A percentile compares a stretch with the other conserved stretches of the same genome.
Conservation (phyloP, 2,797 vertebrate species). For the Toxotes lorentzi region DNA sequence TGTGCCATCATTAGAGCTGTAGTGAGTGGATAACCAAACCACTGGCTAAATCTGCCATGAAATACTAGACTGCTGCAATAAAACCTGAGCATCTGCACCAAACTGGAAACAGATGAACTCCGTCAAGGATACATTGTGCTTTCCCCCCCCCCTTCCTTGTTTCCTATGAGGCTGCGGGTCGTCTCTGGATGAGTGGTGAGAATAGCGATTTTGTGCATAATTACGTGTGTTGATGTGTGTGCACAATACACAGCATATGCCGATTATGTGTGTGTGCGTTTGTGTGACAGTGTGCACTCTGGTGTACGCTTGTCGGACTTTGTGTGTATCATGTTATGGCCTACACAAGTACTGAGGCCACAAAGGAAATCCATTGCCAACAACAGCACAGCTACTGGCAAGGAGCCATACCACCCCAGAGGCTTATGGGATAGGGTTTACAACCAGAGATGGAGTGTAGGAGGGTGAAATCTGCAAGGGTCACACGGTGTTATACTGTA, state of each 20-base stretch:
- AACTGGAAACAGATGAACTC: conserved; percentile 89
- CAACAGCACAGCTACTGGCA: conserved; percentile 85
- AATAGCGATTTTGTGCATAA: conserved; percentile 73
- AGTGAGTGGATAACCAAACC: conserved; percentile 82
- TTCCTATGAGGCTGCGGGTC: conserved; percentile 75
- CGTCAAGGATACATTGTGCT: conserved; percentile 81
- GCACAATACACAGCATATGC: conserved; percentile 47
- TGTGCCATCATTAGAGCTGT: conserved; percentile 83
- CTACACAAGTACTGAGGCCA: conserved; percentile 83
- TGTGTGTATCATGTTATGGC: conserved; percentile 81
- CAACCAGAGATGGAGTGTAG: conserved; percentile 70
- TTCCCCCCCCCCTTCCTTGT: conserved; percentile 62
- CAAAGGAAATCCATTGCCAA: conserved; percentile 83
- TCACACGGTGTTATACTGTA: conserved; percentile 62
- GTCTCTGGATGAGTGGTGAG: conserved; percentile 73
- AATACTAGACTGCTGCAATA: conserved; percentile 88
- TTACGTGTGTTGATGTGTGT: conserved; percentile 68
- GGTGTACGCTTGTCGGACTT: conserved; percentile 60
- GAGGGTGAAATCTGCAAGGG: conserved; percentile 69
- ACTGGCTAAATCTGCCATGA: conserved; percentile 88
- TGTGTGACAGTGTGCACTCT: conserved; percentile 15
- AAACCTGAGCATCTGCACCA: conserved; percentile 87
- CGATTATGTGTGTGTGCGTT: conserved; percentile 38
- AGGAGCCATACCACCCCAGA: conserved; percentile 81
- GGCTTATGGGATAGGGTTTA: conserved; percentile 81